Conservation (phyloP, 2,888 invertebrate genomes). For the Orthosia incerta region DNA sequence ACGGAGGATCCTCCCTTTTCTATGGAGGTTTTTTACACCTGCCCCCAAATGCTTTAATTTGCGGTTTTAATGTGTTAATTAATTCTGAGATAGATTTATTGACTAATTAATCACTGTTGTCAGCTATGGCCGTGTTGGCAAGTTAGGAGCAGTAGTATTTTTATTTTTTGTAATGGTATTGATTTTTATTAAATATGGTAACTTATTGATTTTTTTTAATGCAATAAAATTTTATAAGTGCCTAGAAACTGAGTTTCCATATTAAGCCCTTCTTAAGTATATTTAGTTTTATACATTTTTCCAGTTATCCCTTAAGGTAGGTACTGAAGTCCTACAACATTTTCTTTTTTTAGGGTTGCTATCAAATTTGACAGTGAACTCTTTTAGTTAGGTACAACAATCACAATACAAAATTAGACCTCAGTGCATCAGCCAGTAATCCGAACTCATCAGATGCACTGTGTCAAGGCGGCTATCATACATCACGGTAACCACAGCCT, state of each 20-base stretch:
- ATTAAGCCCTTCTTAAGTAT: no score
- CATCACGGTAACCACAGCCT: conserved; percentile 57
- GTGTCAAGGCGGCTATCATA: conserved; percentile 63
- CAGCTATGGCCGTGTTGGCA: background rate
- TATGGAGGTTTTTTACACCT: no score
- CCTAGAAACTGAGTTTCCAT: no score
- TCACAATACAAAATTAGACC: conserved; percentile 34
- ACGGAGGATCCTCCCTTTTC: no score
- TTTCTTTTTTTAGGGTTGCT: no score
- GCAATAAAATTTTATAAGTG: background rate
- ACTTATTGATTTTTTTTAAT: background rate
- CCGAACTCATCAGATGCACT: conserved; percentile 51
- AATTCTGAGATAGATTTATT: conserved; percentile 22
- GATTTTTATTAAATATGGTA: background rate
- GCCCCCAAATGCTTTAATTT: no score
- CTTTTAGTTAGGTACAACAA: background rate
- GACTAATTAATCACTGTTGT: conserved; percentile 17
- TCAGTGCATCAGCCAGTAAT: conserved; percentile 43
- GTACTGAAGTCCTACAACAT: no score
- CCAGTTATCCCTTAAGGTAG: no score
- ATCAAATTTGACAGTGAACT: background rate
- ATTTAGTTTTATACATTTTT: no score
- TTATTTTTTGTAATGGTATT: no score
- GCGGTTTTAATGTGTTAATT: conserved; percentile 34
- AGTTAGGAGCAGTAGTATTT: background rate